phyloP scores from a whole-genome alignment of 2,113 vertebrate genomes.

The Pampusana beccarii region DNA sequence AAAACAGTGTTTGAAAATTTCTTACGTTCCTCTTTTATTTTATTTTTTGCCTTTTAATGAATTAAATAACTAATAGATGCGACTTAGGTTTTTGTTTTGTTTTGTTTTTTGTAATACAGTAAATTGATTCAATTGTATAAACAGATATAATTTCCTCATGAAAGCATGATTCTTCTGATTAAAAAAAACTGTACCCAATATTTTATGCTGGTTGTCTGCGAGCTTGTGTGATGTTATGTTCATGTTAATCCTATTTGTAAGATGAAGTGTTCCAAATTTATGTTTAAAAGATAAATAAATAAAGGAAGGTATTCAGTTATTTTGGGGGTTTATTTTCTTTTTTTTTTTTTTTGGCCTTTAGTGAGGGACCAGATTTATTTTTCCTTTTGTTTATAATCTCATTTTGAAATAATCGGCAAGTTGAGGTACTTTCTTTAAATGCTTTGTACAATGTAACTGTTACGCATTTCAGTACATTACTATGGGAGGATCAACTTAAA shows the following conservation, averaged over 20 bases:
- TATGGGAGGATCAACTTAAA: conserved; percentile 94
- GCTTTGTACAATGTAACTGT: conserved; percentile 99
- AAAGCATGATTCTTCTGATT: conserved; percentile 99
- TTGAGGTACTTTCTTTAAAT: conserved; percentile 99
- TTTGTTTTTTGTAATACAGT: conserved; percentile 87
- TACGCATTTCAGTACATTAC: conserved; percentile 99
- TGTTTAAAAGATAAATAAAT: conserved; percentile 85
- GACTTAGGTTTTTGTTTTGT: conserved; percentile 75
- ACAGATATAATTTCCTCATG: conserved; percentile 94
- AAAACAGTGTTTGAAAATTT: conserved; percentile 91
- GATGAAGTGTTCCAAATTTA: conserved; percentile 94
- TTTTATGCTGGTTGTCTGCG: conserved; percentile 98
- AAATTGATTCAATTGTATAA: conserved; percentile 94
- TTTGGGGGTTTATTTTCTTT: background rate
- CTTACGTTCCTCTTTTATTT: conserved; percentile 88
- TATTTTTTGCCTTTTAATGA: conserved; percentile 94
- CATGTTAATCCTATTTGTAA: conserved; percentile 96
- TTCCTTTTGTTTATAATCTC: conserved; percentile 95
- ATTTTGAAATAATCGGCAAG: conserved; percentile 97
- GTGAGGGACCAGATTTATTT: conserved; percentile 89
- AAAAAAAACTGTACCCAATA: conserved; percentile 91
- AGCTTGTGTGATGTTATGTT: conserved; percentile 98
- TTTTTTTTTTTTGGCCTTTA: conserved; percentile 75
- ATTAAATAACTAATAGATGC: conserved; percentile 91
- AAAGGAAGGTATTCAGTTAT: conserved; percentile 92